Evolutionary conservation across 37 sponge, comb jelly and placozoan species (phyloP).

Genomic region (Spongilla lacustris): DNA sequence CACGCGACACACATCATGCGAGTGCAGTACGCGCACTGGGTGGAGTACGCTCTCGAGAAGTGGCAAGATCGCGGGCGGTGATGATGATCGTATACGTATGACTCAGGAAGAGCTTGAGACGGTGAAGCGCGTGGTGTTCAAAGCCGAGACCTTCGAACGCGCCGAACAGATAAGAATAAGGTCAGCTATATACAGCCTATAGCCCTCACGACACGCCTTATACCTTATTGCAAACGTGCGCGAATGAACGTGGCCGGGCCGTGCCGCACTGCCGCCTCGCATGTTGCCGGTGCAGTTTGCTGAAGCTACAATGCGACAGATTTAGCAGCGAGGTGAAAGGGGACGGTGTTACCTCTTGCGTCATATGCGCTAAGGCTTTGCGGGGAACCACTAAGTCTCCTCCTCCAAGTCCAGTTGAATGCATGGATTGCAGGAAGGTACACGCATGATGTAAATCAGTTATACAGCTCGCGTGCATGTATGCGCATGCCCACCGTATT

Average conservation of each 20-base stretch:
- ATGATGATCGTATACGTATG: neutral
- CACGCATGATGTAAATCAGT: too few relatives aligned
- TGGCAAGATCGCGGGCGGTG: neutral
- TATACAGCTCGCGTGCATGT: too few relatives aligned
- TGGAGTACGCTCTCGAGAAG: neutral
- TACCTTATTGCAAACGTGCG: too few relatives aligned
- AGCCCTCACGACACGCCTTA: too few relatives aligned
- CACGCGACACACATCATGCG: too few relatives aligned
- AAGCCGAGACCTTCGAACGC: neutral
- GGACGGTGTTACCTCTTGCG: neutral
- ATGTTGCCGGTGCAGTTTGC: neutral
- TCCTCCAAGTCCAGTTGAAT: neutral
- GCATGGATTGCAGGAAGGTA: neutral
- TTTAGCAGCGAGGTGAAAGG: neutral
- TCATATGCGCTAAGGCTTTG: neutral
- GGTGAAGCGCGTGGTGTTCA: neutral
- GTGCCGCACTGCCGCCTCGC: too few relatives aligned
- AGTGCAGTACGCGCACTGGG: neutral
- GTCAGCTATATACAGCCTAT: neutral
- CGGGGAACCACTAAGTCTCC: neutral
- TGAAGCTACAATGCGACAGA: neutral
- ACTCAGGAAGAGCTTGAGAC: neutral
- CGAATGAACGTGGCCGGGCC: too few relatives aligned
- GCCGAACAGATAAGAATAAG: neutral
- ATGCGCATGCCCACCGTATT: too few relatives aligned